Evolutionary conservation across 1,140 invertebrate genomes (phyloP), one percentile per base, ranked within the genome.

Genomic region (Drosophila sucinea): DNA sequence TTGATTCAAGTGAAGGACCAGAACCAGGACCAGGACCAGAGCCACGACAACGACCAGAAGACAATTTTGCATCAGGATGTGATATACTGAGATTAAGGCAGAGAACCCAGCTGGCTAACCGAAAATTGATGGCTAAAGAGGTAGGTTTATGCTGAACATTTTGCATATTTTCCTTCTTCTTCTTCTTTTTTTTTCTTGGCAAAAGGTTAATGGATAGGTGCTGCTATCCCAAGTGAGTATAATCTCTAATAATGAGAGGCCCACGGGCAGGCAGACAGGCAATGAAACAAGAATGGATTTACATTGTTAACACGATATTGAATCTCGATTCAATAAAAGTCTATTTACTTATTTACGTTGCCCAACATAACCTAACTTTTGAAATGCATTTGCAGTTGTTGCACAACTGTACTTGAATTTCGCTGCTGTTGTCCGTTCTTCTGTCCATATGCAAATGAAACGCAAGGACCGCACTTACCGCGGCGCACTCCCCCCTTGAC

Each of bases 71-170:
- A 65, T 56, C 67, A 75, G 60, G 47, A 70, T 86, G 78, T 86
- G 74, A 74, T 86, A 70, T 63, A 58, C 67, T 57, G 17, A 73
- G 83, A 86, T 87, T 82, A 82, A 55, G 72, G 66, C 75, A 58
- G 54, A 51, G 55, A 56, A 57, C 73, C 73, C 29, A 54, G 32
- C 64, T 58, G 65, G 73, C 66, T 47, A 33, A 40, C 74, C 57
- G 51, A 63, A 68, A 86, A 87, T 87, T 87, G 83, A 89, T 89
- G 84, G 56, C 83, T 73, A 11, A 61, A 54, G 75, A 47, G 75
- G 35, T 55, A 82, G 74, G 60, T 74, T 73, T 61, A 55, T 73
- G 72, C 65, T 67, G 73, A 27, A 71, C 73, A 78, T 73, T 77
- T 79, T 71, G 76, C 76, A 79, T 76, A 76, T 79, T 87, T 17